Evolutionary conservation across 2,888 invertebrate genomes (phyloP).

Genomic region (Hyles lineata): DNA sequence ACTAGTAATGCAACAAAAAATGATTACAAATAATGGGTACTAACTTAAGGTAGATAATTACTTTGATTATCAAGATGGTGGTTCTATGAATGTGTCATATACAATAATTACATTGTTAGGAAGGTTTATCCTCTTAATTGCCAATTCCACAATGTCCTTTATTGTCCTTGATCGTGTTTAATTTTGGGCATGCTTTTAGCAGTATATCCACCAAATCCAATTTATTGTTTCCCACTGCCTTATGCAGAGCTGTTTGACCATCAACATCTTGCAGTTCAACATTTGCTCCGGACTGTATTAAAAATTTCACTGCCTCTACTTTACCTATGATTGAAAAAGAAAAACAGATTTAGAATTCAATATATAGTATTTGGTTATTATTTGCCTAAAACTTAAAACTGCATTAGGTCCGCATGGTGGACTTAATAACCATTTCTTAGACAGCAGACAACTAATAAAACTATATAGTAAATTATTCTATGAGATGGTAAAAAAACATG

Average conservation of each 20-base stretch:
- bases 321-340: conserved; percentile 81
- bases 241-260: conserved; percentile 92
- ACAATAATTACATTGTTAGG: neutral
- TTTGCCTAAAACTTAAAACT: neutral
- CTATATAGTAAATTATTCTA: neutral
- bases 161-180: conserved; percentile 63
- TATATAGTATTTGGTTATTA: no score
- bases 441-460: no score
- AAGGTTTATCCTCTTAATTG: neutral
- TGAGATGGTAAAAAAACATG: no score
- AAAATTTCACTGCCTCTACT: conserved; percentile 86
- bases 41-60: no score
- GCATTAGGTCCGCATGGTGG: neutral
- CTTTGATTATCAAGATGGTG: no score
- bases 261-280: conserved; percentile 88
- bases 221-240: conserved; percentile 87
- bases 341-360: neutral
- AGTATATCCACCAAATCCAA: conserved; percentile 72
- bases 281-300: conserved; percentile 87
- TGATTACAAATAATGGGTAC: no score
- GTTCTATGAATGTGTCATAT: conserved; percentile 15
- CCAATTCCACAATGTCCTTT: conserved; percentile 56
- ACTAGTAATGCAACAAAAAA: no score
- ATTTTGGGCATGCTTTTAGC: conserved; percentile 65
- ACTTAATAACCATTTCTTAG: no score